Base-by-base conservation (phyloP, 2,797 vertebrate species). In the Clamator glandarius region DNA sequence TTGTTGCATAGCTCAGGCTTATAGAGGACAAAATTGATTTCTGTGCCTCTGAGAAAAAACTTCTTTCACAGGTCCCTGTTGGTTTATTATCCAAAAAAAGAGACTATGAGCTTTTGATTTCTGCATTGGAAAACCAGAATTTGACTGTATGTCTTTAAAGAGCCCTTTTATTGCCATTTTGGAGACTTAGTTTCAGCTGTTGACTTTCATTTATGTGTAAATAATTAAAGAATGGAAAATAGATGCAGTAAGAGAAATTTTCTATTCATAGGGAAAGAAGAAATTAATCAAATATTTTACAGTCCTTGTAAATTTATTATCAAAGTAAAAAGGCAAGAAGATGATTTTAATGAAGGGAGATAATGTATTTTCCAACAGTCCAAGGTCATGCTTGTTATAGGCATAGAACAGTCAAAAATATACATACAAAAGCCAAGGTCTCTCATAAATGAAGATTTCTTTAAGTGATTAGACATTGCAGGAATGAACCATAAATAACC, bases 211-310 rank as follows among this genome's bases (percentile, higher is more conserved):
- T 82, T 87, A 90, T 79, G 85, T 11, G 44, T 92, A 85, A 93
- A 96, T 87, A 91, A 90, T 85, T 93, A 93, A 93, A 10, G 35
- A 90, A 77, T 24, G 3, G 54, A 85, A 95, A 93, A 89, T 17
- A 90, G 33, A 83, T 80, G 52, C 19, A 84, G 83, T 52, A 86
- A 78, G 36, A 83, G 6, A 78, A 77, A 80, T 95, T 92, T 89
- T 87, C 29, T 89, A 74, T 94, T 95, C 33, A 78, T 77, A 7
- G 59, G 13, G 46, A 75, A 73, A 87, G 64, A 70, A 90, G 18
- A 73, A 89, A 89, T 64, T 0, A 85, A 90, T 70, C 48, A 77
- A 87, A 57, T 61, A 84, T 36, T 95, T 89, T 74, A 84, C 25
- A 84, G 31, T 50, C 12, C 50, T 39, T 85, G 28, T 51, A 70